phyloP scores from a whole-genome alignment of 2,113 vertebrate genomes.

The Aplodontia rufa region DNA sequence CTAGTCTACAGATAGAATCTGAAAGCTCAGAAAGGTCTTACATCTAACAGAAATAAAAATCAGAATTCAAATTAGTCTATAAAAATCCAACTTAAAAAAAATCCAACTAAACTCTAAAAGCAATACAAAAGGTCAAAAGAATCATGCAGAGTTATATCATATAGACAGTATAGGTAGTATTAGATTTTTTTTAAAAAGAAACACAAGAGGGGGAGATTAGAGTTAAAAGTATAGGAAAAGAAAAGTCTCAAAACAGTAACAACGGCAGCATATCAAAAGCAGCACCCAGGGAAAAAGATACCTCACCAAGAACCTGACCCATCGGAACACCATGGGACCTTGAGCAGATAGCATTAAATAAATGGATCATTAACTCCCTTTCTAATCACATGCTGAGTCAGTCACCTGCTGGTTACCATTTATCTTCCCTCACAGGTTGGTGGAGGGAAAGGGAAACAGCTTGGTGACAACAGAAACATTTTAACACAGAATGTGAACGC shows the following conservation, averaged over 20 bases:
- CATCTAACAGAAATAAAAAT: not conserved
- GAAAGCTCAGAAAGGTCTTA: not conserved
- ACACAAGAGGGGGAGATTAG: not conserved
- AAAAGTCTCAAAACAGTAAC: not conserved
- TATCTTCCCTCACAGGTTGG: not conserved
- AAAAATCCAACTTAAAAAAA: not conserved
- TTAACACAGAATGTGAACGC: not conserved
- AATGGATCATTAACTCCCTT: not conserved
- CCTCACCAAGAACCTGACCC: not conserved
- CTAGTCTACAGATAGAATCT: not conserved
- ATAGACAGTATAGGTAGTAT: not conserved
- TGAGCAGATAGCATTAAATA: not conserved
- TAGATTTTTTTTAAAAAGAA: not conserved
- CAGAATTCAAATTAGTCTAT: conserved; percentile 7
- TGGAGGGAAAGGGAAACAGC: not conserved
- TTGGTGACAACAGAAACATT: not conserved
- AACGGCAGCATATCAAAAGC: not conserved
- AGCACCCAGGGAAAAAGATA: not conserved
- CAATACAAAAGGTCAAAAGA: not conserved
- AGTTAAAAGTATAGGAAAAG: not conserved
- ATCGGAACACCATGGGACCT: not conserved
- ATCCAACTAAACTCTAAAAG: conserved; percentile 1
- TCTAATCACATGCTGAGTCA: not conserved
- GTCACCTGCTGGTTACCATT: not conserved
- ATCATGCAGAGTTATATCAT: not conserved